Evolutionary conservation across 2,888 invertebrate species (phyloP).

Genomic region (Orchestes rusci): DNA sequence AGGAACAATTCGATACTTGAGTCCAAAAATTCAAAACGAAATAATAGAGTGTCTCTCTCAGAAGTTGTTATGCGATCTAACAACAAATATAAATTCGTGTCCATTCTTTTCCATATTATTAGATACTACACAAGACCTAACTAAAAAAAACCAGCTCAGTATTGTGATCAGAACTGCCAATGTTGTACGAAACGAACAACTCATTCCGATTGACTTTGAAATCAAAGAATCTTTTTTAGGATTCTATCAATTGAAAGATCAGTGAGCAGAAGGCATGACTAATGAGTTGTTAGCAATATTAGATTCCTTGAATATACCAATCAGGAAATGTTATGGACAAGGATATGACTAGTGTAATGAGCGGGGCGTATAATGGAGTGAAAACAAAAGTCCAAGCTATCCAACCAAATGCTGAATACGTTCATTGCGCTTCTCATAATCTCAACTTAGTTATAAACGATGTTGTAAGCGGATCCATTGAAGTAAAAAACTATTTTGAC

Average conservation of each 20-base stretch:
- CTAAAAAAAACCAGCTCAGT: slow-evolving; percentile 34
- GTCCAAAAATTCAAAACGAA: slow-evolving; percentile 27
- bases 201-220: neutral
- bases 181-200: neutral
- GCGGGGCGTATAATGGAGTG: slow-evolving; percentile 27
- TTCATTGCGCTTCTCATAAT: slow-evolving; percentile 17
- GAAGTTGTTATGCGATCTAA: slow-evolving; percentile 6
- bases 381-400: slow-evolving; percentile 12
- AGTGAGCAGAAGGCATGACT: slow-evolving; percentile 28
- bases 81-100: slow-evolving; percentile 20
- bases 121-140: slow-evolving; percentile 31
- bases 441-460: slow-evolving; percentile 24
- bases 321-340: slow-evolving; percentile 18
- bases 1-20: slow-evolving; percentile 9
- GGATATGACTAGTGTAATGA: slow-evolving; percentile 31
- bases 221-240: slow-evolving; percentile 30
- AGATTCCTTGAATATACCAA: slow-evolving; percentile 21
- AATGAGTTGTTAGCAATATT: slow-evolving; percentile 10
- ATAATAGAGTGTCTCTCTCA: slow-evolving; percentile 6
- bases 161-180: slow-evolving; percentile 26
- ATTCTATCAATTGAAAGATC: slow-evolving; percentile 26
- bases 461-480: slow-evolving; percentile 21
- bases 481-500: slow-evolving; percentile 25
- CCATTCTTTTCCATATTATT: slow-evolving; percentile 29
- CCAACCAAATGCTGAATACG: slow-evolving; percentile 19